Conservation (phyloP, 1,140 invertebrate species). For the Maniola jurtina region DNA sequence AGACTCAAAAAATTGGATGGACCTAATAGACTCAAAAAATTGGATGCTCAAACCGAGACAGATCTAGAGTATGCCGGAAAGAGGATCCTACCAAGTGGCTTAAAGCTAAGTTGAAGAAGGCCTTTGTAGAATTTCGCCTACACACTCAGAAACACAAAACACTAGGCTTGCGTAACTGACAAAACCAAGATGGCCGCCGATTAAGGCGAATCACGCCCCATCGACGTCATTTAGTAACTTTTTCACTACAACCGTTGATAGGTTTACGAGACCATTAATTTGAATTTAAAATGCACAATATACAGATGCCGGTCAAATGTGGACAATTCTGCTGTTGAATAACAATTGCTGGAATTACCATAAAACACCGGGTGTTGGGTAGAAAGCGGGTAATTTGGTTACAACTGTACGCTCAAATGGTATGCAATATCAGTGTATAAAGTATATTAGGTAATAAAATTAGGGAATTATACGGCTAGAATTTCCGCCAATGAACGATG, state of each 20-base stretch:
- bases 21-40: no score
- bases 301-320: slow-evolving; percentile 74
- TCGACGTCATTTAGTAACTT: slow-evolving; percentile 47
- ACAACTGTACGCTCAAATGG: slow-evolving; percentile 56
- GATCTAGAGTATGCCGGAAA: no score
- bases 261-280: slow-evolving; percentile 73
- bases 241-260: slow-evolving; percentile 67
- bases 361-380: slow-evolving; percentile 72
- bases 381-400: slow-evolving; percentile 76
- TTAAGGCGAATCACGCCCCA: slow-evolving; percentile 62
- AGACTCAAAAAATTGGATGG: no score
- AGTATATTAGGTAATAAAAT: slow-evolving; percentile 59
- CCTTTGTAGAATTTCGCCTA: not conserved
- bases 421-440: slow-evolving; percentile 52
- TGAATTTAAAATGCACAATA: slow-evolving; percentile 71
- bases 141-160: not conserved
- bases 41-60: no score
- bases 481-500: slow-evolving; percentile 53
- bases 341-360: slow-evolving; percentile 68
- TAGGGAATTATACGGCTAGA: slow-evolving; percentile 50
- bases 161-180: slow-evolving; percentile 11
- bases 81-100: no score
- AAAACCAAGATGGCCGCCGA: slow-evolving; percentile 58
- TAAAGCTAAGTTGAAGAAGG: no score
- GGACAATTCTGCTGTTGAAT: slow-evolving; percentile 57